Evolutionary conservation across 2,797 vertebrate species (phyloP), one percentile per base, ranked within the genome.

Genomic region (Lacerta agilis): DNA sequence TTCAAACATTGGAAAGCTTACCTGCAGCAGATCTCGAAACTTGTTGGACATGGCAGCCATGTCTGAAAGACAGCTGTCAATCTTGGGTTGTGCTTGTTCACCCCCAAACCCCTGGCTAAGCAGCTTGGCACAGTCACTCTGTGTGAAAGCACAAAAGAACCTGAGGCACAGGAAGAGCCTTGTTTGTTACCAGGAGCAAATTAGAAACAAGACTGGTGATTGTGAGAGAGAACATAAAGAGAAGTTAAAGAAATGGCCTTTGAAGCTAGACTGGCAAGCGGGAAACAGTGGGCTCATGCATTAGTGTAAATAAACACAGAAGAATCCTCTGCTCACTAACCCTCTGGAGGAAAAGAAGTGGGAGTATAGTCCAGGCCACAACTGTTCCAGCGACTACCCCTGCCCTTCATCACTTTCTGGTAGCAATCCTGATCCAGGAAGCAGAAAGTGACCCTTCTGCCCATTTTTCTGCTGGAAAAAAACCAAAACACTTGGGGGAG

Each of bases 21-120:
- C 99, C 99, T 99, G 98, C 88, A 99, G 95, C 72, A 99, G 98
- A 93, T 99, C 99, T 89, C 98, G 98, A 93, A 99, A 99, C 93
- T 99, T 99, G 96, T 96, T 96, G 79, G 99, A 99, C 17, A 98
- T 98, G 0, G 97, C 98, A 79, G 98, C 97, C 85, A 99, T 97
- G 95, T 99, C 99, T 0, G 98, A 98, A 85, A 99, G 97, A 94
- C 99, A 99, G 97, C 99, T 99, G 92, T 99, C 98, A 83, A 99
- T 98, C 97, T 99, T 99, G 91, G 98, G 98, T 88, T 98, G 98
- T 0, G 97, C 98, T 71, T 98, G 98, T 18, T 98, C 97, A 0
- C 98, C 97, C 80, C 97, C 97, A 0, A 97, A 94, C 9, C 97
- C 98, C 90, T 98, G 98, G 94, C 92, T 98, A 83, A 99, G 98